A percentile compares a stretch with the other conserved stretches of the same genome.
Conservation (phyloP, 2,888 invertebrate species). For the Sinohyriopsis cumingii region DNA sequence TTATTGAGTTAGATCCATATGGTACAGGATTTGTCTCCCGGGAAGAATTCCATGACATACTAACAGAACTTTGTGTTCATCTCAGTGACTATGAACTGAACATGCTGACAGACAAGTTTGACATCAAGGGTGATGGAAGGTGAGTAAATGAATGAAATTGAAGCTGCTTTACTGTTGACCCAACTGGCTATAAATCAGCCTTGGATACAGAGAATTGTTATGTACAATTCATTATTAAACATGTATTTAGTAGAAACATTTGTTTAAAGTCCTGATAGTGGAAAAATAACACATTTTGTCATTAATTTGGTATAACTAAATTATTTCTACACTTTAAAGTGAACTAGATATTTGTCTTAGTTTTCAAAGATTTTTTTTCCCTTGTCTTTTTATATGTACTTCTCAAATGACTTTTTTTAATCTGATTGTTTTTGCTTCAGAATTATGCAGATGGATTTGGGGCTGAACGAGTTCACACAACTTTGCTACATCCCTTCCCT, state of each 20-base stretch:
- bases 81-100: slow-evolving; percentile 68
- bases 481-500: too few species aligned
- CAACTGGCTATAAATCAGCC: not conserved
- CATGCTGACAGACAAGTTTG: slow-evolving; percentile 60
- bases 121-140: slow-evolving; percentile 62
- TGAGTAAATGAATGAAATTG: slow-evolving; percentile 16
- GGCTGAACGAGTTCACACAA: too few species aligned
- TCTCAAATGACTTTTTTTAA: too few species aligned
- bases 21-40: slow-evolving; percentile 64
- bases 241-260: not conserved
- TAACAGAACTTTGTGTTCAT: slow-evolving; percentile 68
- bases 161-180: not conserved
- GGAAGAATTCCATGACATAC: slow-evolving; percentile 69
- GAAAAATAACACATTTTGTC: too few species aligned
- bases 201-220: not conserved
- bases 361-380: too few species aligned
- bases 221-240: not conserved
- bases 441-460: too few species aligned
- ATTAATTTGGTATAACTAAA: too few species aligned
- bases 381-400: too few species aligned
- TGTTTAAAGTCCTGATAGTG: too few species aligned
- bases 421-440: too few species aligned
- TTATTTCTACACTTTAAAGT: too few species aligned
- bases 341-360: too few species aligned
- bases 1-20: slow-evolving; percentile 69